Conservation (phyloP, 2,888 invertebrate genomes). For the Leptura quadrifasciata region DNA sequence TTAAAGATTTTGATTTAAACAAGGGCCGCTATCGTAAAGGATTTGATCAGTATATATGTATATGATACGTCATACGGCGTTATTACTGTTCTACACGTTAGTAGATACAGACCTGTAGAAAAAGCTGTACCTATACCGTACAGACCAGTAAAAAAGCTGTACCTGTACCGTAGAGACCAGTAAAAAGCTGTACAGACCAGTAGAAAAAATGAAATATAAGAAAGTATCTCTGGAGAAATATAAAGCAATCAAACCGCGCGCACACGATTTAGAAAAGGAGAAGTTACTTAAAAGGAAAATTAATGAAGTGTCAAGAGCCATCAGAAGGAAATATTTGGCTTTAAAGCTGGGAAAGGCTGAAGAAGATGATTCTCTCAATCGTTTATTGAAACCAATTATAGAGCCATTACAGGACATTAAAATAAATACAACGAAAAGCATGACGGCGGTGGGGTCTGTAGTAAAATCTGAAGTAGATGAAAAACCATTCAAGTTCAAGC, state of each 20-base stretch:
- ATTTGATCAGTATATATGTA: constrained; percentile 28
- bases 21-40: constrained; percentile 35
- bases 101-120: too few relatives aligned
- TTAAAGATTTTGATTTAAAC: constrained; percentile 25
- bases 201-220: background rate
- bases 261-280: background rate
- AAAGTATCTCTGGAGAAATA: background rate
- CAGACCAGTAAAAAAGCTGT: too few relatives aligned
- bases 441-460: background rate
- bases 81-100: too few relatives aligned
- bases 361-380: background rate
- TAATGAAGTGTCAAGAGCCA: background rate
- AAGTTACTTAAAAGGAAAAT: background rate
- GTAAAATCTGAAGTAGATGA: background rate
- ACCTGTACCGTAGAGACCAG: too few relatives aligned
- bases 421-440: background rate
- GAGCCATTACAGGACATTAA: background rate
- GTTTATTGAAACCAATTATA: background rate
- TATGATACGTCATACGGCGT: background rate
- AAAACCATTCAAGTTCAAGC: too few relatives aligned
- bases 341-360: background rate
- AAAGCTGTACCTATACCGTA: too few relatives aligned
- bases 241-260: background rate
- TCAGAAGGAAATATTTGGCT: background rate
- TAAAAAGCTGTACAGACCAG: too few relatives aligned